These are phyloP conservation scores for Penelope pileata DNA, from an alignment of 2,113 vertebrate genomes.

Conservation along the genomic window DNA sequence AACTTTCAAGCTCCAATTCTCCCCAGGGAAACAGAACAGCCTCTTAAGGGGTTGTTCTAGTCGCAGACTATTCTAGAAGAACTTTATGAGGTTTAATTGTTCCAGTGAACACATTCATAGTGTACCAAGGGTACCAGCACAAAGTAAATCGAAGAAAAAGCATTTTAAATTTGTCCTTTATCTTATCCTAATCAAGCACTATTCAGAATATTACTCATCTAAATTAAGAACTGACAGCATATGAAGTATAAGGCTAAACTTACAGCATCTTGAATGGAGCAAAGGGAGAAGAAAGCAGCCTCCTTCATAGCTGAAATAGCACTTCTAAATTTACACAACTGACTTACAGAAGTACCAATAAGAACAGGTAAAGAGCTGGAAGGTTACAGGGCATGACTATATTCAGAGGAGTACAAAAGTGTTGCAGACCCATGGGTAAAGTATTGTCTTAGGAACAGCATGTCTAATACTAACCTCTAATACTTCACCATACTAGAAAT, in stretches of 20 bases:
- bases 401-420: accelerated
- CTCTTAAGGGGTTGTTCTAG: background rate
- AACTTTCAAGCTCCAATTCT: background rate
- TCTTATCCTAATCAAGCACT: background rate
- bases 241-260: background rate
- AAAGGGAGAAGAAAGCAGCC: background rate
- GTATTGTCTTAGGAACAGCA: background rate
- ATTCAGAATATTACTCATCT: background rate
- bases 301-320: background rate
- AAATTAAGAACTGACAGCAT: background rate
- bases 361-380: background rate
- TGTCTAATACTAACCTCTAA: background rate
- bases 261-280: accelerated
- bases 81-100: background rate
- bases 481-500: background rate
- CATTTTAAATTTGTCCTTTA: background rate
- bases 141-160: background rate
- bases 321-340: background rate
- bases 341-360: accelerated
- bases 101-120: background rate
- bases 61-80: background rate
- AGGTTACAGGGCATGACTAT: background rate
- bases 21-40: accelerated
- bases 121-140: background rate
- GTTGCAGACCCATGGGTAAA: background rate